A percentile compares a stretch with the other conserved stretches of the same genome.
These are phyloP conservation scores for Sternotherus odoratus DNA, from an alignment of 2,797 vertebrate genomes.

Conservation along the genomic window DNA sequence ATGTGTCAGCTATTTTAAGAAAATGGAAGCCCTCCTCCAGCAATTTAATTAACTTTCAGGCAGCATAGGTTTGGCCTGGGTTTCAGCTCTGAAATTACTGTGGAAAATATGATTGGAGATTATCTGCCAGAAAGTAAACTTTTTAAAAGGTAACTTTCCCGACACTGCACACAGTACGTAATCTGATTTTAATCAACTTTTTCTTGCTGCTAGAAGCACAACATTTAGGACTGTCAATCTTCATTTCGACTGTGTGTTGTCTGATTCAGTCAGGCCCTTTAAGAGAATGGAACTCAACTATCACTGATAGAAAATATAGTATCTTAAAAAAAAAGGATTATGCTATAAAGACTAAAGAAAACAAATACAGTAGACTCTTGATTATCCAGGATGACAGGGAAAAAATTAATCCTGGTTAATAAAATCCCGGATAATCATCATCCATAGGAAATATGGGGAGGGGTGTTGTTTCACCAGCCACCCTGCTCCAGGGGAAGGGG, in stretches of 20 bases:
- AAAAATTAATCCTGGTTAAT: no score
- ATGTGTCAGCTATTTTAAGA: constrained; percentile 88
- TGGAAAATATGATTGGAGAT: constrained; percentile 26
- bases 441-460: no score
- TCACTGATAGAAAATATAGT: background rate
- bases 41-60: constrained; percentile 73
- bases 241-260: background rate
- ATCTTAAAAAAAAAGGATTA: background rate
- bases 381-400: no score
- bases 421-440: no score
- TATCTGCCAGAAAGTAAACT: constrained; percentile 36
- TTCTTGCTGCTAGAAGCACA: background rate
- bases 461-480: no score
- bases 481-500: no score
- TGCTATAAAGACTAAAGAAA: background rate
- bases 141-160: background rate
- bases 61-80: constrained; percentile 11
- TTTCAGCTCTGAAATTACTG: constrained; percentile 53
- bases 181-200: background rate
- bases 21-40: constrained; percentile 73
- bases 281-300: background rate
- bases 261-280: background rate
- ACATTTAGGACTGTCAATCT: background rate
- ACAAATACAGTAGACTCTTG: no score
- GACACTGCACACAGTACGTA: background rate